Percentiles rank a stretch among this genome's conserved stretches.
Evolutionary conservation across 2,797 vertebrate species (phyloP).

Genomic region (Delichon dasypus): DNA sequence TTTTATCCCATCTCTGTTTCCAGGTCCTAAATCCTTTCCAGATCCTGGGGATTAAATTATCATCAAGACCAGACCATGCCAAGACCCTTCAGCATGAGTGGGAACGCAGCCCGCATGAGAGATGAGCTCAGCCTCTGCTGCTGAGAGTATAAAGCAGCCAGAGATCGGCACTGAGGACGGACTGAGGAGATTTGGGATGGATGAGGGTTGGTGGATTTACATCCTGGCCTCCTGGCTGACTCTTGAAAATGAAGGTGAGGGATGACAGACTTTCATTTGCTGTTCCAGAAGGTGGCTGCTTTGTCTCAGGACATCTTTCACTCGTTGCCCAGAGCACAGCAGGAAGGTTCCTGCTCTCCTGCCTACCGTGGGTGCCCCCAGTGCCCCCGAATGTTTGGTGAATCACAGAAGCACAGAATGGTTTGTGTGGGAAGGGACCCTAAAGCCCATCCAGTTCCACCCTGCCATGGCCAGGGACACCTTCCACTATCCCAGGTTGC

Average conservation of each 20-base stretch:
- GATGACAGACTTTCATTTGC: background rate
- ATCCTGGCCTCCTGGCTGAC: background rate
- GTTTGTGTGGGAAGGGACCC: background rate
- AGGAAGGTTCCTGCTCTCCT: background rate
- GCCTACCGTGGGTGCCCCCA: accelerated
- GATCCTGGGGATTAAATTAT: conserved; percentile 10
- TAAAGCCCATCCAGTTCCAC: background rate
- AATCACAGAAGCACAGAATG: background rate
- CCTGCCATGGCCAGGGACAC: background rate
- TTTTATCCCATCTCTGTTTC: conserved; percentile 24
- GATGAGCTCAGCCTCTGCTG: background rate
- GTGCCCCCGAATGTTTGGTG: background rate
- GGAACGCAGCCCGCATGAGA: background rate
- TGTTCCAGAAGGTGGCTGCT: background rate
- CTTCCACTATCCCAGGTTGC: background rate
- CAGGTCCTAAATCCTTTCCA: conserved; percentile 15
- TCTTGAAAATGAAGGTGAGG: background rate
- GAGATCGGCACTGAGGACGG: background rate
- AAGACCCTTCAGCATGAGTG: background rate
- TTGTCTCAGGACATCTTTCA: background rate
- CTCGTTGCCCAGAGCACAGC: background rate
- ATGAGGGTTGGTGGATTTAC: background rate
- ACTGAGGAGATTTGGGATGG: background rate
- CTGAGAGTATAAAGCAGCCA: background rate
- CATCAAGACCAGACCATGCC: background rate